Conservation (phyloP, 2,888 invertebrate genomes). For the Dioctria rufipes region DNA sequence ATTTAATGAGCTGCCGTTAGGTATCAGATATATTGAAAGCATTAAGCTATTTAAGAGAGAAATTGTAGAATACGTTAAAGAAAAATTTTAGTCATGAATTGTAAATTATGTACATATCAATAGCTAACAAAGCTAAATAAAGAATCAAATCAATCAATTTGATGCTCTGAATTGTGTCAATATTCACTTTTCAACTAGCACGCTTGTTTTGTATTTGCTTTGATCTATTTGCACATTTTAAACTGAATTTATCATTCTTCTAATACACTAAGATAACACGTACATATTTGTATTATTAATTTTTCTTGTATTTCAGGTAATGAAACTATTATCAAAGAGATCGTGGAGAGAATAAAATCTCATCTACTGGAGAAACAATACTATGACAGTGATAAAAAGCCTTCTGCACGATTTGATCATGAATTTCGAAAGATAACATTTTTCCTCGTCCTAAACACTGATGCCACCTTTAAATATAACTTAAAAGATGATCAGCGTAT, state of each 20-base stretch:
- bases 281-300: not conserved
- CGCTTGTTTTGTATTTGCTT: too few relatives aligned
- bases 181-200: too few relatives aligned
- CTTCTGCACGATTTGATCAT: slow-evolving; percentile 56
- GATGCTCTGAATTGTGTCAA: too few relatives aligned
- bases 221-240: too few relatives aligned
- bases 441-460: slow-evolving; percentile 65
- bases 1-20: too few relatives aligned
- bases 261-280: not conserved
- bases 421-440: slow-evolving; percentile 65
- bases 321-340: slow-evolving; percentile 64
- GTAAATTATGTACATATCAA: too few relatives aligned
- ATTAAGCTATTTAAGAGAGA: too few relatives aligned
- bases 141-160: too few relatives aligned
- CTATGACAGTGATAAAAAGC: slow-evolving; percentile 60
- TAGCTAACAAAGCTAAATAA: too few relatives aligned
- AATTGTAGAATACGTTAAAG: too few relatives aligned
- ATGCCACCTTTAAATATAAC: slow-evolving; percentile 65
- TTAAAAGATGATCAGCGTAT: slow-evolving; percentile 62
- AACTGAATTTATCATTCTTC: not conserved
- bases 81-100: too few relatives aligned
- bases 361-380: slow-evolving; percentile 60
- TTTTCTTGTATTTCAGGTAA: slow-evolving; percentile 62
- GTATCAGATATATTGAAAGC: too few relatives aligned
- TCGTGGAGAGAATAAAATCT: slow-evolving; percentile 62